phyloP scores from a whole-genome alignment of 2,888 invertebrate genomes.

The Willowsia nigromaculata region DNA sequence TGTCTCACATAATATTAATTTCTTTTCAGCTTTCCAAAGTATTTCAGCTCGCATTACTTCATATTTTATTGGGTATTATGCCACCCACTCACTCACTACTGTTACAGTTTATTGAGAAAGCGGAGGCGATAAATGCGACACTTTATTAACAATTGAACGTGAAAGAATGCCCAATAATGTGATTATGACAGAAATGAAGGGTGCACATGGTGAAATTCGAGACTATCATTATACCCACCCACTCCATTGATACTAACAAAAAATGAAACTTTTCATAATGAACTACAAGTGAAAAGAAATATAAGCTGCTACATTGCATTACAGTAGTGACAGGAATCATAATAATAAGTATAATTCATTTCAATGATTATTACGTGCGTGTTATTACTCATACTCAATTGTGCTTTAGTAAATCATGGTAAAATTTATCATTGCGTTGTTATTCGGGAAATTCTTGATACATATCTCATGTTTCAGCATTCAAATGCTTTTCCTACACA shows the following conservation, averaged over 20 bases:
- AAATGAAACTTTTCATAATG: background rate
- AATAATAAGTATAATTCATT: too few relatives aligned
- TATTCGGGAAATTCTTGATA: too few relatives aligned
- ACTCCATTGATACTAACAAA: slow-evolving; percentile 15
- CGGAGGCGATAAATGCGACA: slow-evolving; percentile 6
- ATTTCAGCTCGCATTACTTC: background rate
- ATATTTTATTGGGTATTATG: background rate
- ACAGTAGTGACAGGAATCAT: too few relatives aligned
- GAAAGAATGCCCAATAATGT: slow-evolving; percentile 58
- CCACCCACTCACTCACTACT: slow-evolving; percentile 6
- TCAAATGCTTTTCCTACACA: too few relatives aligned
- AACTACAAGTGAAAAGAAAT: background rate
- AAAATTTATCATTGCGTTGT: too few relatives aligned
- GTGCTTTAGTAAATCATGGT: too few relatives aligned
- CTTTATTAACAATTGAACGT: slow-evolving; percentile 59
- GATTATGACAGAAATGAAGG: slow-evolving; percentile 50
- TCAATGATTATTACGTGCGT: too few relatives aligned
- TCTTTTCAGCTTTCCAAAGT: background rate
- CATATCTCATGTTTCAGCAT: too few relatives aligned
- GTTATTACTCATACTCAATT: too few relatives aligned
- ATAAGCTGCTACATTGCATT: background rate
- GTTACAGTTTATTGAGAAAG: background rate
- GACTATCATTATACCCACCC: background rate
- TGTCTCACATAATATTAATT: background rate
- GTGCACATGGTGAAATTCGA: slow-evolving; percentile 49